phyloP scores from a whole-genome alignment of 2,888 invertebrate species.

The Pelosia muscerda region DNA sequence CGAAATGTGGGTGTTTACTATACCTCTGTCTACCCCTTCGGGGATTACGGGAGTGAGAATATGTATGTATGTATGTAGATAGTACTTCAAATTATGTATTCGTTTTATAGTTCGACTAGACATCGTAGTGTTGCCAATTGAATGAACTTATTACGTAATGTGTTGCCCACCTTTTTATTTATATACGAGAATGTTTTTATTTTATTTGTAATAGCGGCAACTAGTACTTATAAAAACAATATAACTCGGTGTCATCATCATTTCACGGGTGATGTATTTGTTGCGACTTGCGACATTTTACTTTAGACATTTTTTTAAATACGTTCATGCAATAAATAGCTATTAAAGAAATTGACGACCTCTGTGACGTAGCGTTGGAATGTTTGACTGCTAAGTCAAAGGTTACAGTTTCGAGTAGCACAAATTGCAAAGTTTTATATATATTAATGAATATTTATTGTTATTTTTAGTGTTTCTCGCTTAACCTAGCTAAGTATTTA shows the following conservation, averaged over 20 bases:
- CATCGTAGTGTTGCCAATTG: not conserved
- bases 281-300: not conserved
- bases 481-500: too few species aligned
- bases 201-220: not conserved
- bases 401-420: too few species aligned
- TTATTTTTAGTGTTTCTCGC: too few species aligned
- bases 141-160: not conserved
- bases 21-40: too few species aligned
- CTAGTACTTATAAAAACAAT: not conserved
- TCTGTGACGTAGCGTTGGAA: not conserved
- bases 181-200: not conserved
- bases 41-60: too few species aligned
- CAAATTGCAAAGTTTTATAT: too few species aligned
- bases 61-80: too few species aligned
- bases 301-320: not conserved
- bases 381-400: too few species aligned
- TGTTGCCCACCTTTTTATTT: not conserved
- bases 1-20: too few species aligned
- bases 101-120: not conserved
- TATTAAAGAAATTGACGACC: not conserved
- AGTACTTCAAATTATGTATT: too few species aligned
- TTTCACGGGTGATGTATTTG: not conserved
- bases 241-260: not conserved
- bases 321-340: not conserved
- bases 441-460: too few species aligned